Conservation (phyloP, 2,797 vertebrate genomes). For the Clarias platycephalus region DNA sequence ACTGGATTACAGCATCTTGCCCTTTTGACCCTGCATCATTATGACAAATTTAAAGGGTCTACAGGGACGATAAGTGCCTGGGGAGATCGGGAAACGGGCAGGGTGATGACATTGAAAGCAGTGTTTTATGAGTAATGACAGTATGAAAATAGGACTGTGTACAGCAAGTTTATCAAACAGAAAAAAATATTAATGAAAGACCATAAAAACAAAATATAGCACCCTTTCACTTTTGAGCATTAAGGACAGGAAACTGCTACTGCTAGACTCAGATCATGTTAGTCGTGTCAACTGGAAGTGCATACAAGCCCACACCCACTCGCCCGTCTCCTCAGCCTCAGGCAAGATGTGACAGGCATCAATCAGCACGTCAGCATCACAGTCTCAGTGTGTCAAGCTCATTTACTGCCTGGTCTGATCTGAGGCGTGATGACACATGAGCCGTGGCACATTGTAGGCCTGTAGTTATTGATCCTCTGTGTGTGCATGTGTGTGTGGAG, state of each 20-base stretch:
- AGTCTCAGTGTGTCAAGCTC: constrained; percentile 48
- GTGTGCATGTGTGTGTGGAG: constrained; percentile 33
- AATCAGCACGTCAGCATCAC: constrained; percentile 44
- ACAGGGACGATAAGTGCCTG: neutral
- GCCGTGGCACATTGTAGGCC: constrained; percentile 61
- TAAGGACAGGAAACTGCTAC: constrained; percentile 1
- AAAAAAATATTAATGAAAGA: neutral
- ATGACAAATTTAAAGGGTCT: constrained; percentile 45
- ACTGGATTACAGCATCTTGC: constrained; percentile 66
- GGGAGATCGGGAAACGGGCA: neutral
- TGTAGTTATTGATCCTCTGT: constrained; percentile 67
- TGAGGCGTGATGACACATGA: constrained; percentile 66
- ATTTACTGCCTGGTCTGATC: constrained; percentile 63
- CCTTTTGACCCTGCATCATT: constrained; percentile 68
- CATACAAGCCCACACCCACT: neutral
- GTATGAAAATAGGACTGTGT: constrained; percentile 20
- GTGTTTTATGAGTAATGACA: constrained; percentile 51
- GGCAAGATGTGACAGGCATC: constrained; percentile 53
- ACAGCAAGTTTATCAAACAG: neutral
- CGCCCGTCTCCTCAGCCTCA: constrained; percentile 24
- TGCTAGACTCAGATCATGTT: neutral
- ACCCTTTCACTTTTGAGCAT: neutral
- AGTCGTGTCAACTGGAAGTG: constrained; percentile 3
- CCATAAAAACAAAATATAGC: constrained; percentile 5
- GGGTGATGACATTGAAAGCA: constrained; percentile 32